Conservation (phyloP, 2,888 invertebrate genomes). For the Sphaerophoria rueppellii region DNA sequence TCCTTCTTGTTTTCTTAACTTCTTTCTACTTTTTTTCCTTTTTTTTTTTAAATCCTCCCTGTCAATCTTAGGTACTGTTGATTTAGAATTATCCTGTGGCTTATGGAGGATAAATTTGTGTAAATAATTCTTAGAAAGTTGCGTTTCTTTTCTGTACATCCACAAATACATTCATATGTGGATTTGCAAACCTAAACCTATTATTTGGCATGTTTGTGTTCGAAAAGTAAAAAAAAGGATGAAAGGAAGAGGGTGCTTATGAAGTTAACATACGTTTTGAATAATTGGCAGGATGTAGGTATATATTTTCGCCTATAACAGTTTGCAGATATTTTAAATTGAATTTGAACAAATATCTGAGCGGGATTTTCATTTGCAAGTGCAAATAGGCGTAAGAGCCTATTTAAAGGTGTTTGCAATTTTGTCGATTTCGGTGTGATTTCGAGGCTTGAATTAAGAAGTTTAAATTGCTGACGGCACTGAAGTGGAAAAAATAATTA, state of each 20-base stretch:
- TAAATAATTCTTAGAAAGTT: constrained; percentile 51
- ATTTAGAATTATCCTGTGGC: constrained; percentile 14
- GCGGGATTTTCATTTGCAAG: constrained; percentile 12
- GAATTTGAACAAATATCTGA: constrained; percentile 21
- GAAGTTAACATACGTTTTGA: constrained; percentile 45
- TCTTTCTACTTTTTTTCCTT: constrained; percentile 17
- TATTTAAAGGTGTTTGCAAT: too few species aligned
- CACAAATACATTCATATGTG: too few species aligned
- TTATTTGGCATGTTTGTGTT: not conserved
- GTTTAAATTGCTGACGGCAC: constrained; percentile 13
- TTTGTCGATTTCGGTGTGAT: not conserved
- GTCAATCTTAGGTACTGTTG: not conserved
- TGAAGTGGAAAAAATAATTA: constrained; percentile 24
- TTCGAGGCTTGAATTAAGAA: constrained; percentile 2
- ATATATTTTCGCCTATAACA: constrained; percentile 31
- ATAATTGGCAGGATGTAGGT: constrained; percentile 29
- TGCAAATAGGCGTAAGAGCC: constrained; percentile 26
- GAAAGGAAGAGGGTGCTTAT: constrained; percentile 17
- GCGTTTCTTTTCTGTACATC: not conserved
- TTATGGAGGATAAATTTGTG: constrained; percentile 34
- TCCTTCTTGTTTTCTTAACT: constrained; percentile 8
- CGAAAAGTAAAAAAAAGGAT: not conserved
- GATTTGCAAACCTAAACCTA: too few species aligned
- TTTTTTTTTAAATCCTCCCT: not conserved
- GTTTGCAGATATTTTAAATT: constrained; percentile 52